These are phyloP conservation scores for Ernsta delagoae DNA, from an alignment of 2,888 invertebrate species.

Conservation along the genomic window DNA sequence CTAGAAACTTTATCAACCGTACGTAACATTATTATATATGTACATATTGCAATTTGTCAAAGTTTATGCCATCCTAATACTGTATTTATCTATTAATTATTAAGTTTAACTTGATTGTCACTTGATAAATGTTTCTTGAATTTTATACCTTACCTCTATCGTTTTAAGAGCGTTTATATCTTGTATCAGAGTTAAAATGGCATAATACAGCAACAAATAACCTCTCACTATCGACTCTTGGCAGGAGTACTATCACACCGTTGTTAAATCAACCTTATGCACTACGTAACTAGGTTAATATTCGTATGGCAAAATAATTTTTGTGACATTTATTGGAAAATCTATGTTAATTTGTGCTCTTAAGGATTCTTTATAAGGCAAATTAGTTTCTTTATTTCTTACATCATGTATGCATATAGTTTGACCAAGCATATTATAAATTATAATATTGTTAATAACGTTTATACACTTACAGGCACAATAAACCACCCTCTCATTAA, in stretches of 20 bases:
- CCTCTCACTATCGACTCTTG: constrained; percentile 36
- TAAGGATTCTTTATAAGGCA: background rate
- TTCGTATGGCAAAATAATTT: constrained; percentile 28
- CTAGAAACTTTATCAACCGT: too few relatives aligned
- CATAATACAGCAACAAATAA: constrained; percentile 35
- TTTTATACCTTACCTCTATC: too few relatives aligned
- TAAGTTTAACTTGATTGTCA: too few relatives aligned
- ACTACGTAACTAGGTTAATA: constrained; percentile 30
- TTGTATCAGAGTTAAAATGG: constrained; percentile 1
- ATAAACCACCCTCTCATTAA: too few relatives aligned
- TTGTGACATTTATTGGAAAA: background rate
- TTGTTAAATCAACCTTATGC: constrained; percentile 43
- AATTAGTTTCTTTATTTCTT: background rate
- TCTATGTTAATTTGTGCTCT: constrained; percentile 3
- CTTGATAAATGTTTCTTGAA: too few relatives aligned
- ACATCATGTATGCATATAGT: too few relatives aligned
- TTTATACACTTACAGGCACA: too few relatives aligned
- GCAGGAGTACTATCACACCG: constrained; percentile 51
- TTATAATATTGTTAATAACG: too few relatives aligned
- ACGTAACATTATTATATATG: background rate
- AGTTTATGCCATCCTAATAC: background rate
- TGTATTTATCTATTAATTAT: too few relatives aligned
- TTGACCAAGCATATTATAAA: too few relatives aligned
- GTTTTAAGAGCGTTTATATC: too few relatives aligned
- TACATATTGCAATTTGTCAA: background rate